phyloP scores from a whole-genome alignment of 2,888 invertebrate genomes.

The Labia minor region DNA sequence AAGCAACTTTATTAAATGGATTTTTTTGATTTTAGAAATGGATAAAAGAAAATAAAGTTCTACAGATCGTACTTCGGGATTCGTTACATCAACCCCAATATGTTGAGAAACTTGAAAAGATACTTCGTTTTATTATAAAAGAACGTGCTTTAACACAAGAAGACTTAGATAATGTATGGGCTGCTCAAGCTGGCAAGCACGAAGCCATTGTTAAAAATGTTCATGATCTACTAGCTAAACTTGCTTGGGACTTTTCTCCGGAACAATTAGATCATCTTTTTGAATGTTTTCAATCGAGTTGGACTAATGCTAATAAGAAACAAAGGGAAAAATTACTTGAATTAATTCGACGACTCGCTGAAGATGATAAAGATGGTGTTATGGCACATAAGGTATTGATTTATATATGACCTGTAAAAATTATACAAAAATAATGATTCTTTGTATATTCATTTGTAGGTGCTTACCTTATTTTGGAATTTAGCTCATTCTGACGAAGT shows the following conservation, averaged over 20 bases:
- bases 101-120: slow-evolving; percentile 94
- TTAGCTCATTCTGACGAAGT: slow-evolving; percentile 93
- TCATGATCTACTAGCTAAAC: slow-evolving; percentile 87
- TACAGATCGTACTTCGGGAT: slow-evolving; percentile 89
- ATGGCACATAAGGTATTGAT: slow-evolving; percentile 85
- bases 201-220: slow-evolving; percentile 98
- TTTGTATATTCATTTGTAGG: slow-evolving; percentile 38
- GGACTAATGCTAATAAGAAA: slow-evolving; percentile 91
- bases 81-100: slow-evolving; percentile 96
- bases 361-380: slow-evolving; percentile 96
- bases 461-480: slow-evolving; percentile 90
- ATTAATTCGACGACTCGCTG: slow-evolving; percentile 85
- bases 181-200: slow-evolving; percentile 93
- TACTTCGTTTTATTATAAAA: slow-evolving; percentile 92
- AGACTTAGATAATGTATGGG: slow-evolving; percentile 93
- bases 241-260: slow-evolving; percentile 97
- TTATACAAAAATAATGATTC: too few relatives aligned
- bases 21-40: too few relatives aligned
- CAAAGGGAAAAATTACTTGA: slow-evolving; percentile 92
- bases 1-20: too few relatives aligned
- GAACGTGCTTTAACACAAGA: slow-evolving; percentile 77
- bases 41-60: slow-evolving; percentile 90
- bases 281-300: slow-evolving; percentile 91
- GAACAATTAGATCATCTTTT: slow-evolving; percentile 95
- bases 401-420: not conserved